Percentiles rank a stretch among this genome's conserved stretches.
Evolutionary conservation across 2,888 invertebrate species (phyloP).

Genomic region (Brenthis daphne): DNA sequence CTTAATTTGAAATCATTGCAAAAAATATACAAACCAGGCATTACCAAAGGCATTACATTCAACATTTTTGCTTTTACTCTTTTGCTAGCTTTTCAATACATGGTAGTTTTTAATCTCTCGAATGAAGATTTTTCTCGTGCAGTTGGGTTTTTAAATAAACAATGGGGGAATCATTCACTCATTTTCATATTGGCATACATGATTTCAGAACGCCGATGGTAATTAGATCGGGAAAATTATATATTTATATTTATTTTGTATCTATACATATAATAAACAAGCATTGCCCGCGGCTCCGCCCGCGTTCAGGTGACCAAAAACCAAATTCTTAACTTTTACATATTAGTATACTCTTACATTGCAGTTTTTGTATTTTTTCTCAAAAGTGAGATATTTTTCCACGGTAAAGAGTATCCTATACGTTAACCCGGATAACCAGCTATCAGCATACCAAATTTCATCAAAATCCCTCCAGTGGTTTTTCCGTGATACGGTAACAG

Average conservation of each 20-base stretch:
- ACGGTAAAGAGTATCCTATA: too few relatives aligned
- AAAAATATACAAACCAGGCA: constrained; percentile 17
- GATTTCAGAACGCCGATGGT: neutral
- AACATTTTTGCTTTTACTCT: constrained; percentile 32
- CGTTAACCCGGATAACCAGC: too few relatives aligned
- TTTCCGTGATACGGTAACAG: too few relatives aligned
- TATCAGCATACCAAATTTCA: too few relatives aligned
- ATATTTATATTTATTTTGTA: neutral
- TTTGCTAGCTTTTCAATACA: constrained; percentile 30
- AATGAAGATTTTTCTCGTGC: constrained; percentile 33
- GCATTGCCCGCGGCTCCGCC: too few relatives aligned
- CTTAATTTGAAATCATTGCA: constrained; percentile 16
- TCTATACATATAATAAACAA: neutral
- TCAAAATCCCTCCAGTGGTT: too few relatives aligned
- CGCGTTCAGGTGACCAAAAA: too few relatives aligned
- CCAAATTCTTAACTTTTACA: too few relatives aligned
- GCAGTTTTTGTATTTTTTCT: too few relatives aligned
- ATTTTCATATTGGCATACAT: constrained; percentile 25
- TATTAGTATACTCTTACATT: too few relatives aligned
- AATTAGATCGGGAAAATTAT: constrained; percentile 3
- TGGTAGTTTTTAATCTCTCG: constrained; percentile 32
- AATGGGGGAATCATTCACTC: constrained; percentile 30
- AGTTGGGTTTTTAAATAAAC: constrained; percentile 31
- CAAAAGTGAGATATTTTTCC: too few relatives aligned
- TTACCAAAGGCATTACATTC: constrained; percentile 26